phyloP scores from a whole-genome alignment of 2,888 invertebrate species.

The Tetramorium bicarinatum region DNA sequence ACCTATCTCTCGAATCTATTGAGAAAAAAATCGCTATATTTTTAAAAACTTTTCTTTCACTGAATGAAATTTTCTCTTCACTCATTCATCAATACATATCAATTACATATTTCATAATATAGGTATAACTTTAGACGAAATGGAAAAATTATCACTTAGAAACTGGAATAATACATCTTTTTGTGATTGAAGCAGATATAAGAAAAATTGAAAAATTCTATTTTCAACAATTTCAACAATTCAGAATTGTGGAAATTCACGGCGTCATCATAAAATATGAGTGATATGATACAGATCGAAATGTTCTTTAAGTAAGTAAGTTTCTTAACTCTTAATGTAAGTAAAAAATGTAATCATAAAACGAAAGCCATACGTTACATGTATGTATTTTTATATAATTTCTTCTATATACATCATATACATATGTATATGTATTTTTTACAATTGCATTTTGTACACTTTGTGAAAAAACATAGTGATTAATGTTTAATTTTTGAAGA shows the following conservation, averaged over 20 bases:
- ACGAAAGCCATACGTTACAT: neutral
- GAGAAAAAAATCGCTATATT: neutral
- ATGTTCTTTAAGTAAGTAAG: neutral
- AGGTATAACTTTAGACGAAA: neutral
- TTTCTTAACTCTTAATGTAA: neutral
- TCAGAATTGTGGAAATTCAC: neutral
- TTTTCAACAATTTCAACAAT: too few species aligned
- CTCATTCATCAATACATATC: neutral
- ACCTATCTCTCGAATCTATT: neutral
- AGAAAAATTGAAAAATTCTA: neutral
- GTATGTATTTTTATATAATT: too few species aligned
- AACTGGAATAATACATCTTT: neutral
- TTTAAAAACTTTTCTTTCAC: neutral
- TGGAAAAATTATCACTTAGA: neutral
- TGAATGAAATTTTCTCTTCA: neutral
- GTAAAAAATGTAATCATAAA: neutral
- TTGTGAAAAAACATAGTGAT: neutral
- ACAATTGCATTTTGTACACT: neutral
- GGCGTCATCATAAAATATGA: neutral
- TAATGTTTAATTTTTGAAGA: neutral
- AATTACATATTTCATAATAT: neutral
- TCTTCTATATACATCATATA: neutral
- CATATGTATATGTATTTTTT: neutral
- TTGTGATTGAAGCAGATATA: neutral
- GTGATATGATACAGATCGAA: neutral